These are phyloP conservation scores for Ectobius pallidus DNA, from an alignment of 2,888 invertebrate species.

Conservation along the genomic window DNA sequence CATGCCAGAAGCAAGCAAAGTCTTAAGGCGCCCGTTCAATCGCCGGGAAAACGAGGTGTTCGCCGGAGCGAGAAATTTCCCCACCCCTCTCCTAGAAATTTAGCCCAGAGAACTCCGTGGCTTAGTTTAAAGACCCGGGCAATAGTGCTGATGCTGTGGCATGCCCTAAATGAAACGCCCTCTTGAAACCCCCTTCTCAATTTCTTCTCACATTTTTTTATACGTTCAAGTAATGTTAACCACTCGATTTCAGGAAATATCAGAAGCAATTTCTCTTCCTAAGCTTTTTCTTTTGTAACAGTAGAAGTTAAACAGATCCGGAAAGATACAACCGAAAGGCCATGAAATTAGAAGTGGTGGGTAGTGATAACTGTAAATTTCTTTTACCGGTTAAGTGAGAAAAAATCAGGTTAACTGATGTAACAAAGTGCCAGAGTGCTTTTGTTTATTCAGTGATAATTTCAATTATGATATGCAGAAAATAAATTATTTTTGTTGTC, in stretches of 20 bases:
- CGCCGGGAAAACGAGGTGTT: conserved; percentile 41
- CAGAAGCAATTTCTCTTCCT: conserved; percentile 9
- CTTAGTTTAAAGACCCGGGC: conserved; percentile 12
- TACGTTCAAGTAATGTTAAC: not conserved
- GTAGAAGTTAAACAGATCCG: too few relatives aligned
- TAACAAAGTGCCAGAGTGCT: too few relatives aligned
- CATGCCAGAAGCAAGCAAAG: conserved; percentile 37
- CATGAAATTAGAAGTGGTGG: too few relatives aligned
- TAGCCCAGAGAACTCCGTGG: not conserved
- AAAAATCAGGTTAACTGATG: too few relatives aligned
- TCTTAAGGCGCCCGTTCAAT: conserved; percentile 34
- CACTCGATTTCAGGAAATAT: conserved; percentile 6
- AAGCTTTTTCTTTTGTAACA: not conserved
- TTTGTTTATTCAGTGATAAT: too few relatives aligned
- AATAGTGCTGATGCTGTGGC: not conserved
- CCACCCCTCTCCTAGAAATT: conserved; percentile 2
- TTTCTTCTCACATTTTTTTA: not conserved
- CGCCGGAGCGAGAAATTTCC: conserved; percentile 33
- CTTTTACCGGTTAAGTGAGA: too few relatives aligned
- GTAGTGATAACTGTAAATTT: too few relatives aligned
- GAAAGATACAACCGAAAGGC: too few relatives aligned
- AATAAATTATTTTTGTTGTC: too few relatives aligned
- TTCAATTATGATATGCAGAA: too few relatives aligned
- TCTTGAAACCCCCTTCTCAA: not conserved
- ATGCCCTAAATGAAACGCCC: not conserved